Conservation (phyloP, 2,888 invertebrate species). For the Argynnis bischoffii region DNA sequence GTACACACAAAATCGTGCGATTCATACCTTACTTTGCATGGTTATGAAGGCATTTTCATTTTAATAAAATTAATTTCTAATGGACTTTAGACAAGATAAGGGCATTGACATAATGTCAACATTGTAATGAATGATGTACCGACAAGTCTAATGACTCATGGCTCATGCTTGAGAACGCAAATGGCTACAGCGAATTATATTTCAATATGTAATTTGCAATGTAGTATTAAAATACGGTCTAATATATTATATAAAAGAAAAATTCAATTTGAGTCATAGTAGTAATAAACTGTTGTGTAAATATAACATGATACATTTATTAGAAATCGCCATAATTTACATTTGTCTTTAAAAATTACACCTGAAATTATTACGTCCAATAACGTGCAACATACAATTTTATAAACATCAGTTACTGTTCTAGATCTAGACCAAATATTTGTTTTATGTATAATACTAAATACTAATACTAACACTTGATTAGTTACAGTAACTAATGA, state of each 20-base stretch:
- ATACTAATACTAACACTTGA: conserved; percentile 3
- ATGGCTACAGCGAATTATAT: background rate
- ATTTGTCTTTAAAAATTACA: too few relatives aligned
- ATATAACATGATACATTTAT: too few relatives aligned
- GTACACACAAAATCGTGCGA: too few relatives aligned
- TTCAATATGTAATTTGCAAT: conserved; percentile 7
- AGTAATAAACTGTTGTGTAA: conserved; percentile 14
- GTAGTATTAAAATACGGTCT: background rate
- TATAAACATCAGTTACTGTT: too few relatives aligned
- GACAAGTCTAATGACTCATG: conserved; percentile 25
- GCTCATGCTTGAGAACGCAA: conserved; percentile 10
- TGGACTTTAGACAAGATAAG: conserved; percentile 25
- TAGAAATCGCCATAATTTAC: too few relatives aligned
- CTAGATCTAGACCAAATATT: too few relatives aligned
- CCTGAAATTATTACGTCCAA: too few relatives aligned
- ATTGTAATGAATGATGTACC: conserved; percentile 25
- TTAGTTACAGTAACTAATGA: conserved; percentile 25
- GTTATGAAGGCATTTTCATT: too few relatives aligned
- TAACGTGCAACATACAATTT: too few relatives aligned
- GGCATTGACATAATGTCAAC: conserved; percentile 32
- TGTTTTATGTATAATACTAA: background rate
- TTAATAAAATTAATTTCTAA: conserved; percentile 2
- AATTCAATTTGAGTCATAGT: background rate
- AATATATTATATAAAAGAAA: background rate
- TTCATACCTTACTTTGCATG: too few relatives aligned